Percentiles rank a stretch among this genome's conserved stretches.
Conservation (phyloP, 2,888 invertebrate species). For the Macropis europaea region DNA sequence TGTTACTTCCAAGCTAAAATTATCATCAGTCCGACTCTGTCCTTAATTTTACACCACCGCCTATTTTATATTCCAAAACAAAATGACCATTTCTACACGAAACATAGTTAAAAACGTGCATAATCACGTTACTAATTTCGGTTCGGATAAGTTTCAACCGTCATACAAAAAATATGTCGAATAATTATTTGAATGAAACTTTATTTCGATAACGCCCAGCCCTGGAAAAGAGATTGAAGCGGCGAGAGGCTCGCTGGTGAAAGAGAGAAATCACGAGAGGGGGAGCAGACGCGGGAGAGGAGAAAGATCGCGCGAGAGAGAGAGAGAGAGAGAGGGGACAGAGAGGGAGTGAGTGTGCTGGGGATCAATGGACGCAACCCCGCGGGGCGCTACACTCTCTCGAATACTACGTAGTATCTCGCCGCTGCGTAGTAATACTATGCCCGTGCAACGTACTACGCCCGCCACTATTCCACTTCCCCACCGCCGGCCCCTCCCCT, state of each 20-base stretch:
- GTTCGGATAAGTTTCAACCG: too few species aligned
- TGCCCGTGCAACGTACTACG: constrained; percentile 64
- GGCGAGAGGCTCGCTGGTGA: background rate
- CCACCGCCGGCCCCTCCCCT: background rate
- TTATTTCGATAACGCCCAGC: too few species aligned
- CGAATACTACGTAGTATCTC: constrained; percentile 69
- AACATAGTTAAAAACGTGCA: too few species aligned
- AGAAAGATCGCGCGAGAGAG: background rate
- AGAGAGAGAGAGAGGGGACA: background rate
- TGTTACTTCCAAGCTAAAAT: too few species aligned
- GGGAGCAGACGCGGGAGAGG: constrained; percentile 1
- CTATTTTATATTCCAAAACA: too few species aligned
- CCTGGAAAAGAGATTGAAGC: constrained; percentile 13
- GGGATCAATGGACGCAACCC: constrained; percentile 77
- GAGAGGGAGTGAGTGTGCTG: constrained; percentile 36
- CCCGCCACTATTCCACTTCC: constrained; percentile 58
- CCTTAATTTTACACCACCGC: too few species aligned
- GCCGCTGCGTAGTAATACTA: constrained; percentile 66
- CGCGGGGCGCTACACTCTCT: constrained; percentile 72
- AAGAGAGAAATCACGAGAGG: background rate
- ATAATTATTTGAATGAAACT: too few species aligned
- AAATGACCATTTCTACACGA: too few species aligned
- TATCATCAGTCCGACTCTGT: too few species aligned
- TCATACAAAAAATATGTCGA: too few species aligned
- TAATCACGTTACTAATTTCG: too few species aligned